Evolutionary conservation across 2,113 vertebrate species (phyloP).

Genomic region (Leptodactylus fuscus): DNA sequence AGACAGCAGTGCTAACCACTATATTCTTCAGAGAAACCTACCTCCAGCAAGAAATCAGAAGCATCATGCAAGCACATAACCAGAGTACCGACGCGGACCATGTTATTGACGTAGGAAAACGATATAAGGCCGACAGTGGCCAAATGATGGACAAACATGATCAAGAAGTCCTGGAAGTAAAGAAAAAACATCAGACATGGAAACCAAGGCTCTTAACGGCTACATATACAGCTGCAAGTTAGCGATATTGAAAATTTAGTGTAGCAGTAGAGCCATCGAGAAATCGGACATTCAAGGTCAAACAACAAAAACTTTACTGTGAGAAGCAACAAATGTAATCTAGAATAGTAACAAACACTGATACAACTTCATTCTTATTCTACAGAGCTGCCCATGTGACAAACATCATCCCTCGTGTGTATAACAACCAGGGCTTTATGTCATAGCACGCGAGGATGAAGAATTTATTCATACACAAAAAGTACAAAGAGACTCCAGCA

Average conservation of each 20-base stretch:
- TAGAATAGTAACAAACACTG: not conserved
- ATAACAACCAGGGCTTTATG: too few relatives aligned
- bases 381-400: not conserved
- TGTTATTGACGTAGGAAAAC: slow-evolving; percentile 95
- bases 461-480: not conserved
- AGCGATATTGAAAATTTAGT: too few relatives aligned
- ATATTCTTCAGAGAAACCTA: too few relatives aligned
- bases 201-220: not conserved
- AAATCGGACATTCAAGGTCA: too few relatives aligned
- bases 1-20: too few relatives aligned
- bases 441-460: not conserved
- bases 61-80: slow-evolving; percentile 90
- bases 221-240: too few relatives aligned
- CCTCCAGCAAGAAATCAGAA: slow-evolving; percentile 92
- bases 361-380: not conserved
- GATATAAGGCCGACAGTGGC: slow-evolving; percentile 86
- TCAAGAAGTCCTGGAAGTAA: slow-evolving; percentile 86
- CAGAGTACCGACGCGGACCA: slow-evolving; percentile 90
- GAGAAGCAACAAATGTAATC: not conserved
- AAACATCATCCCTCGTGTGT: not conserved
- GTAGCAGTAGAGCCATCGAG: not conserved
- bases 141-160: slow-evolving; percentile 97
- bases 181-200: not conserved
- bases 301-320: not conserved
- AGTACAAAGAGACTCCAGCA: not conserved